phyloP scores from a whole-genome alignment of 2,797 vertebrate genomes.

The Pitangus sulphuratus region DNA sequence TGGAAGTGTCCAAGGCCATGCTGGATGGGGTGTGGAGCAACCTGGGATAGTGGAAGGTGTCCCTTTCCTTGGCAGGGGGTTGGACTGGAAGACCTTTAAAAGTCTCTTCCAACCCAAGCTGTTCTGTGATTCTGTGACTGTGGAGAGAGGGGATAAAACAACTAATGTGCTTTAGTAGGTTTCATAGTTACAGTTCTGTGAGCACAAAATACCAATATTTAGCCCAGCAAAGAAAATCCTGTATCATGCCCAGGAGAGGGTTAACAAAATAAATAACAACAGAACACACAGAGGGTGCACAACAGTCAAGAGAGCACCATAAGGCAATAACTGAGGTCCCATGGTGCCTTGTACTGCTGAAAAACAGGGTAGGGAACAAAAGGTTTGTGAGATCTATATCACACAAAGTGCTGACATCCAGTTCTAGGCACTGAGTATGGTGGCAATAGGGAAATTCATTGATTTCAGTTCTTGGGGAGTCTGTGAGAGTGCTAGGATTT shows the following conservation, averaged over 20 bases:
- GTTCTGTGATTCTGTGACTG: not conserved
- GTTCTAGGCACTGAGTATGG: not conserved
- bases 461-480: not conserved
- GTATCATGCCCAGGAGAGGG: not conserved
- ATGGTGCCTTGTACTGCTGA: not conserved
- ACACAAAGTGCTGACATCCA: not conserved
- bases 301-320: not conserved
- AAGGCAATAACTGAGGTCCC: not conserved
- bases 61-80: not conserved
- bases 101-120: not conserved
- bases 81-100: not conserved
- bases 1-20: not conserved
- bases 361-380: not conserved
- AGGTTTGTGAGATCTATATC: not conserved
- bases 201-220: not conserved
- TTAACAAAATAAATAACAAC: not conserved
- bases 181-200: not conserved
- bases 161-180: not conserved
- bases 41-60: not conserved
- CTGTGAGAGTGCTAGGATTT: not conserved
- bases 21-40: rapidly evolving
- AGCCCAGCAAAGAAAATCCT: not conserved
- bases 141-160: not conserved
- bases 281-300: not conserved
- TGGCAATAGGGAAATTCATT: not conserved